Conservation (phyloP, 2,888 invertebrate species). For the Adineta ricciae region DNA sequence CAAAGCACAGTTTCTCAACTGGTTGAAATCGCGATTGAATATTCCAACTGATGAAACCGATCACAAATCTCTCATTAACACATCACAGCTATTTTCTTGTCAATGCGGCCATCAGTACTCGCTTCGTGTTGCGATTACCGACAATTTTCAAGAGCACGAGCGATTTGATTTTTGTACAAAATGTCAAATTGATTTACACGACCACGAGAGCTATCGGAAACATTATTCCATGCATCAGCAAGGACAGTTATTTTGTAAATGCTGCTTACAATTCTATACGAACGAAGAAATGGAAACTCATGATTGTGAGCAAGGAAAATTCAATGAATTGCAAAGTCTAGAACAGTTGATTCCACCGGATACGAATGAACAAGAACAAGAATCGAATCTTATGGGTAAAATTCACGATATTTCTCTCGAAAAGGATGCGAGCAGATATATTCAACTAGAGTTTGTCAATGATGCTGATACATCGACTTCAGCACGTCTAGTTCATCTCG, state of each 20-base stretch:
- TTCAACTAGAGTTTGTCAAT: background rate
- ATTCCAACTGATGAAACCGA: background rate
- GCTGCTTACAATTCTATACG: constrained; percentile 4
- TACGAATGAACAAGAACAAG: background rate
- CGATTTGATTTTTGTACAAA: background rate
- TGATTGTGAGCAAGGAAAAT: background rate
- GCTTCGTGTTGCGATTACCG: background rate
- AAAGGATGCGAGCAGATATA: too few species aligned
- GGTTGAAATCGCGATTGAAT: background rate
- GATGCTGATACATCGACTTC: background rate
- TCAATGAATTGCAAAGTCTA: constrained; percentile 16
- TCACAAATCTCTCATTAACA: background rate
- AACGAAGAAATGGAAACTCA: background rate
- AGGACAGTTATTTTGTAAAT: background rate
- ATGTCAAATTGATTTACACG: background rate
- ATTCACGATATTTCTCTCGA: too few species aligned
- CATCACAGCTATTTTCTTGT: background rate
- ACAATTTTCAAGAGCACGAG: background rate
- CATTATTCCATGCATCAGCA: constrained; percentile 8
- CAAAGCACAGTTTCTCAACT: background rate
- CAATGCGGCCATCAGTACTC: background rate
- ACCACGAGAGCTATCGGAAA: background rate
- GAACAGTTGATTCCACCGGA: constrained; percentile 10
- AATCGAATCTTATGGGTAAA: background rate
- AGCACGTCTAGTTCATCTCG: background rate